A percentile compares a stretch with the other conserved stretches of the same genome.
Evolutionary conservation across 2,888 invertebrate species (phyloP).

Genomic region (Xylota segnis): DNA sequence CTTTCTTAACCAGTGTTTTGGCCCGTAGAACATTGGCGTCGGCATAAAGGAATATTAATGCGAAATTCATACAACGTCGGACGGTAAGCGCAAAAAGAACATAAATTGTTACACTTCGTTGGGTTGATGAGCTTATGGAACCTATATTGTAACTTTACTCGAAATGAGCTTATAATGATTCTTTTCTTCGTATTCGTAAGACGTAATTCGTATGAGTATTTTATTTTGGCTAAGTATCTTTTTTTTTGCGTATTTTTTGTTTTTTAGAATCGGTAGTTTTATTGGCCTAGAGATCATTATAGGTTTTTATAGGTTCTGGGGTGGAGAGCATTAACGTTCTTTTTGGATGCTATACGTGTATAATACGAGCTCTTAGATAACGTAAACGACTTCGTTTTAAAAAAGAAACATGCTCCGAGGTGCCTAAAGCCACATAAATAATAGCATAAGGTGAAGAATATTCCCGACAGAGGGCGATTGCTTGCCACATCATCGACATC

Average conservation of each 20-base stretch:
- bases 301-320: background rate
- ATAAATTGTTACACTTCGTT: slow-evolving; percentile 21
- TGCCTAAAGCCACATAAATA: too few species aligned
- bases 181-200: background rate
- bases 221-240: background rate
- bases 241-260: background rate
- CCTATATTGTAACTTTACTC: background rate
- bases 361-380: too few species aligned
- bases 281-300: background rate
- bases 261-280: background rate
- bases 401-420: too few species aligned
- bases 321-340: background rate
- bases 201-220: background rate
- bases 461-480: too few species aligned
- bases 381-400: too few species aligned
- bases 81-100: background rate
- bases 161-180: slow-evolving; percentile 1
- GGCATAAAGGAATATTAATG: background rate
- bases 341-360: too few species aligned
- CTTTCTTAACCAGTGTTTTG: background rate
- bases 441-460: too few species aligned
- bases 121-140: slow-evolving; percentile 3
- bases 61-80: background rate
- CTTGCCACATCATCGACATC: too few species aligned
- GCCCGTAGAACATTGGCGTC: background rate